These are phyloP conservation scores for Pelecanoides urinatrix DNA, from an alignment of 2,113 vertebrate genomes.

Conservation along the genomic window DNA sequence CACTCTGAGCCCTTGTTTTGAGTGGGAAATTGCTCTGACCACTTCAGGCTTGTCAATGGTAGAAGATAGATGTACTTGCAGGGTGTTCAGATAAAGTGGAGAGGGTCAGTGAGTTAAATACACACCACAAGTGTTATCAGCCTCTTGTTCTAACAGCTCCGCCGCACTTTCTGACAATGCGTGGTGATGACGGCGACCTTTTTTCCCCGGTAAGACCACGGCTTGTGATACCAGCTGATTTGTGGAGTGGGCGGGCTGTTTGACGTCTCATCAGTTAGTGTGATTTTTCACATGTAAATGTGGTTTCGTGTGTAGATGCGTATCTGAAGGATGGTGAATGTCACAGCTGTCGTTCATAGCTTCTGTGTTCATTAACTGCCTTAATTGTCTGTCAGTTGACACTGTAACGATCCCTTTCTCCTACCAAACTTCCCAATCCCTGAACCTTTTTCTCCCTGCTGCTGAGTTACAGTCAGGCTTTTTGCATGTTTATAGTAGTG, in stretches of 20 bases:
- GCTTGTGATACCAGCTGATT: neutral
- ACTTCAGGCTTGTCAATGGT: neutral
- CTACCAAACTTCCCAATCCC: neutral
- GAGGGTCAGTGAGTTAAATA: neutral
- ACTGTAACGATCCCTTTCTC: rapidly evolving
- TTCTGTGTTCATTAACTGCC: neutral
- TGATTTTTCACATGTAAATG: neutral
- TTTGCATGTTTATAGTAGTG: rapidly evolving
- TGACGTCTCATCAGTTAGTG: rapidly evolving
- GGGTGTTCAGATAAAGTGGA: neutral
- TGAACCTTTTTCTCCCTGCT: neutral
- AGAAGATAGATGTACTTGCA: neutral
- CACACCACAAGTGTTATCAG: neutral
- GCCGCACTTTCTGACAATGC: rapidly evolving
- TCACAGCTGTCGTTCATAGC: rapidly evolving
- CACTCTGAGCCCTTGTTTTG: neutral
- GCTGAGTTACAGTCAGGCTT: neutral
- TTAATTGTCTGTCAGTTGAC: neutral
- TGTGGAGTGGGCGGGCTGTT: neutral
- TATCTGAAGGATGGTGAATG: neutral
- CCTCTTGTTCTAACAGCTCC: neutral
- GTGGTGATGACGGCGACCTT: neutral
- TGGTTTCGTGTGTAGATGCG: rapidly evolving
- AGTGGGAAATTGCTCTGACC: neutral
- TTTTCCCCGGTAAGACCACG: no score